These are phyloP conservation scores for Antrozous pallidus DNA, from an alignment of 2,797 vertebrate species.

Conservation along the genomic window DNA sequence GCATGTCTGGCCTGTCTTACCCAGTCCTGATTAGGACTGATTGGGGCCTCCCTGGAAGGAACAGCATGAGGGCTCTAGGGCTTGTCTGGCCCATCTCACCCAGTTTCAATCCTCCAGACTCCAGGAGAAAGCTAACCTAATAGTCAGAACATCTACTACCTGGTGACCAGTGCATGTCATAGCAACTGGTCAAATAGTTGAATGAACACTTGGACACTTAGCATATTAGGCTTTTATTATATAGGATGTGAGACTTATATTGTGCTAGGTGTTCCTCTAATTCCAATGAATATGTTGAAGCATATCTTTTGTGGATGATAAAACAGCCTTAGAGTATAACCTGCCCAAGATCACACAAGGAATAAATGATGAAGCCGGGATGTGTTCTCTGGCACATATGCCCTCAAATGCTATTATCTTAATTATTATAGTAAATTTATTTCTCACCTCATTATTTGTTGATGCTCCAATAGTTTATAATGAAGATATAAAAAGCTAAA, in stretches of 20 bases:
- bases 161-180: too few species aligned
- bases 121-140: too few species aligned
- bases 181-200: too few species aligned
- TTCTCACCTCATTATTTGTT: neutral
- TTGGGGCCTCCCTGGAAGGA: too few species aligned
- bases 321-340: neutral
- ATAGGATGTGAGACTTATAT: neutral
- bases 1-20: too few species aligned
- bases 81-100: too few species aligned
- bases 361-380: neutral
- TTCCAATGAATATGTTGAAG: neutral
- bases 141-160: too few species aligned
- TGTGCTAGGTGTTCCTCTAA: neutral
- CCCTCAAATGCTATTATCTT: neutral
- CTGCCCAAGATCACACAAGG: neutral
- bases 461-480: neutral
- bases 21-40: too few species aligned
- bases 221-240: too few species aligned
- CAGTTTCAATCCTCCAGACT: too few species aligned
- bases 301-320: neutral
- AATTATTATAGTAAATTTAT: slow-evolving; percentile 34
- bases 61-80: too few species aligned
- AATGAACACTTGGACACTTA: too few species aligned
- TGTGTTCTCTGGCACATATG: neutral
- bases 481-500: neutral